Percentiles rank a stretch among this genome's conserved stretches.
Evolutionary conservation across 2,113 vertebrate species (phyloP).

Genomic region (Junco hyemalis): DNA sequence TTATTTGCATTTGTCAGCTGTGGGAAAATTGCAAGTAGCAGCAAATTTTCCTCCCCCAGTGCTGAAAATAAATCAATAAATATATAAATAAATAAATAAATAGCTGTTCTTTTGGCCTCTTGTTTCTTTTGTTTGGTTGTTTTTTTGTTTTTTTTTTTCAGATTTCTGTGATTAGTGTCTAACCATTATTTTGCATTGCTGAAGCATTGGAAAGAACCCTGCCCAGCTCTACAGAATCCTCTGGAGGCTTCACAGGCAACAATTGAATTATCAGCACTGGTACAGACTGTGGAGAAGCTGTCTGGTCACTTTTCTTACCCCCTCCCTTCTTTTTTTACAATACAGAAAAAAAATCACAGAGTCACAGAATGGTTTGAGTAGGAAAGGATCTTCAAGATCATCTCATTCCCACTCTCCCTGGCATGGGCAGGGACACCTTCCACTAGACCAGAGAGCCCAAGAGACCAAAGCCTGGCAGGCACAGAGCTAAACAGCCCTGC

Average conservation of each 20-base stretch:
- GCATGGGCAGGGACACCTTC: not conserved
- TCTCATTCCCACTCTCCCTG: not conserved
- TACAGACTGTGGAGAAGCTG: not conserved
- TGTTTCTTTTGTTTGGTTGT: not conserved
- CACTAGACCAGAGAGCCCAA: not conserved
- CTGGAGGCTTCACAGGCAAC: not conserved
- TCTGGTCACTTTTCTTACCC: not conserved
- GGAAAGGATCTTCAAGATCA: not conserved
- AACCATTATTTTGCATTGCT: not conserved
- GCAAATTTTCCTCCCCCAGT: not conserved
- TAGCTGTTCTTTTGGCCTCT: not conserved
- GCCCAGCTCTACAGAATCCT: not conserved
- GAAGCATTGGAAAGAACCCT: not conserved
- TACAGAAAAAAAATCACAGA: too few species aligned
- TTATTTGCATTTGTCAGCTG: not conserved
- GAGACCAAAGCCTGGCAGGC: not conserved
- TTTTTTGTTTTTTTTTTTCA: not conserved
- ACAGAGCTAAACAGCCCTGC: not conserved
- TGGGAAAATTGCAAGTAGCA: not conserved
- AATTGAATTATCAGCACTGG: not conserved
- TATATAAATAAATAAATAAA: not conserved
- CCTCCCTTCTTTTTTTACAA: not conserved
- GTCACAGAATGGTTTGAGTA: not conserved
- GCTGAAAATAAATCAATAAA: not conserved
- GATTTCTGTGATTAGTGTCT: not conserved